Percentiles rank a stretch among this genome's conserved stretches.
Evolutionary conservation across 2,797 vertebrate genomes (phyloP).

Genomic region (Hemitrygon akajei): DNA sequence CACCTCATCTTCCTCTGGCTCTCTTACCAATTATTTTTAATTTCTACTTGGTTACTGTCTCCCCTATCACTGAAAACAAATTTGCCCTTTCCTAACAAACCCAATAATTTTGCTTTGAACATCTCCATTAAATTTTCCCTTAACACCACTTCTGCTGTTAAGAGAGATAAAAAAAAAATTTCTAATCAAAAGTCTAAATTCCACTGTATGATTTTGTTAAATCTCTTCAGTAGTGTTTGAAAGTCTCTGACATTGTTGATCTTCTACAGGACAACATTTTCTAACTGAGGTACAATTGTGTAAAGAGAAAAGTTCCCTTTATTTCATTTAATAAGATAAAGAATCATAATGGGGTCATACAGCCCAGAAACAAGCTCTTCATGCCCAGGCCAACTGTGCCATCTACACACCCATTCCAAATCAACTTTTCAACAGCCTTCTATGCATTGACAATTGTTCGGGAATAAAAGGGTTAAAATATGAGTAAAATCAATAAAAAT

Average conservation of each 20-base stretch:
- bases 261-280: neutral
- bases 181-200: neutral
- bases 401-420: too few species aligned
- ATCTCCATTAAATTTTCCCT: neutral
- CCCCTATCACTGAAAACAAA: neutral
- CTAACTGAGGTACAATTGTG: neutral
- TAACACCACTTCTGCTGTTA: neutral
- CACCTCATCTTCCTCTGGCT: neutral
- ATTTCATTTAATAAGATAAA: neutral
- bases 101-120: neutral
- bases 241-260: neutral
- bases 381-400: too few species aligned
- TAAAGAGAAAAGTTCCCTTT: too few species aligned
- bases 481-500: too few species aligned
- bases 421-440: too few species aligned
- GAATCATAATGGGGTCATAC: too few species aligned
- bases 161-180: too few species aligned
- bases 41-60: neutral
- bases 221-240: neutral
- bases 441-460: too few species aligned
- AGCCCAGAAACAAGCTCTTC: too few species aligned
- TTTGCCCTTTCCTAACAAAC: neutral
- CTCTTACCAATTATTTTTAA: neutral
- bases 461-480: too few species aligned
- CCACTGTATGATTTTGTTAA: neutral